Evolutionary conservation across 2,888 invertebrate genomes (phyloP).

Genomic region (Sesamia inferens): DNA sequence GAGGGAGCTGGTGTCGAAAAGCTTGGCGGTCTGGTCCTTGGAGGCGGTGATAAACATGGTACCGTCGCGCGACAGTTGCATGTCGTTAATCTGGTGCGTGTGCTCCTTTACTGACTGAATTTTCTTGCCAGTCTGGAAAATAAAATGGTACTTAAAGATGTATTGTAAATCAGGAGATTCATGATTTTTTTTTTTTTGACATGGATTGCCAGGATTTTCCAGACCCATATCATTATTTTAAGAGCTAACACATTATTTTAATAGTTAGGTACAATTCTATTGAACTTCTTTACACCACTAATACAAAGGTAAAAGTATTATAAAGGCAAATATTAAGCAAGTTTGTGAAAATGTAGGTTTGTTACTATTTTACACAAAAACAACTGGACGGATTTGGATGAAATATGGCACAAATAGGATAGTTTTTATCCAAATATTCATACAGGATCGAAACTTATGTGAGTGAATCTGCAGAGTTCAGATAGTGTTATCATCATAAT

Average conservation of each 20-base stretch:
- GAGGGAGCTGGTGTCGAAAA: conserved; percentile 97
- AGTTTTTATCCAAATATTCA: too few species aligned
- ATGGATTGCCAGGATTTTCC: too few species aligned
- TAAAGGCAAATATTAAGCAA: too few species aligned
- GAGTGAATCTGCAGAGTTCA: too few species aligned
- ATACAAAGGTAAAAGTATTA: too few species aligned
- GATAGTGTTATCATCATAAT: not conserved
- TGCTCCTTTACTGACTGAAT: conserved; percentile 95
- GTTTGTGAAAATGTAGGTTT: too few species aligned
- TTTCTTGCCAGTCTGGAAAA: conserved; percentile 94
- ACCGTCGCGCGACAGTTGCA: conserved; percentile 98
- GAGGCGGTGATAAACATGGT: conserved; percentile 99
- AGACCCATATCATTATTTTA: not conserved
- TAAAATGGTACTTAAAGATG: not conserved
- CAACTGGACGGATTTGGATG: too few species aligned
- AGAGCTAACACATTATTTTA: too few species aligned
- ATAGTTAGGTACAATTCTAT: not conserved
- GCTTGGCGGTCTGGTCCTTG: conserved; percentile 98
- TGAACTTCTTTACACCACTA: too few species aligned
- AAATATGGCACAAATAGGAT: too few species aligned
- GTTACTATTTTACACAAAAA: too few species aligned
- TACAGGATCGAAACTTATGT: too few species aligned
- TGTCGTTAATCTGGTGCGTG: conserved; percentile 96
- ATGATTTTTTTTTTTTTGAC: not conserved
- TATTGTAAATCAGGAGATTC: not conserved